Evolutionary conservation across 1,140 invertebrate genomes (phyloP).

Genomic region (Zaprionus kolodkinae): DNA sequence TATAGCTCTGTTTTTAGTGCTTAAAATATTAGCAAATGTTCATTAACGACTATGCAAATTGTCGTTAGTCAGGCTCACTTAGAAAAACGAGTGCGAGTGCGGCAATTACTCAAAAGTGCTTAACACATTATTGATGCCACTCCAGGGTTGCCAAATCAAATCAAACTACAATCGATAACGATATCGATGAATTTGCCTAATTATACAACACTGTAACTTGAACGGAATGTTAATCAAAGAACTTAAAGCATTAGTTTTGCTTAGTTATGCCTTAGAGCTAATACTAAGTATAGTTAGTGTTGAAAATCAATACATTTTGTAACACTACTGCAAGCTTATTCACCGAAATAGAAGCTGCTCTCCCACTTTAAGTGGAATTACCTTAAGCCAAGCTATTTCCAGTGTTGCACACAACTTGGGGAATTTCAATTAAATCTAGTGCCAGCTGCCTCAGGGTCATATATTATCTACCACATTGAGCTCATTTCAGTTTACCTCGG

Average conservation of each 20-base stretch:
- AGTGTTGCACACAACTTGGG: not conserved
- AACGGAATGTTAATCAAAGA: too few species aligned
- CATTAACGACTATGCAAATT: conserved; percentile 81
- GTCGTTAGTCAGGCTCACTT: conserved; percentile 61
- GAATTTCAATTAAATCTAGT: not conserved
- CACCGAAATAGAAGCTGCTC: not conserved
- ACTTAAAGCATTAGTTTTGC: too few species aligned
- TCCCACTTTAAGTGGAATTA: not conserved
- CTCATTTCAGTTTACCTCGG: conserved; percentile 12
- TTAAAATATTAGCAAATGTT: conserved; percentile 83
- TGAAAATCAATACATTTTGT: too few species aligned
- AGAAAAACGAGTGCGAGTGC: conserved; percentile 31
- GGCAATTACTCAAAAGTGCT: conserved; percentile 76
- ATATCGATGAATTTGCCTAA: too few species aligned
- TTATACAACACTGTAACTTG: too few species aligned
- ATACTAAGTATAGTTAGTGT: too few species aligned
- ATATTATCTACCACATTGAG: not conserved
- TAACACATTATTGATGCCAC: conserved; percentile 68
- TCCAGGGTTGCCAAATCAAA: too few species aligned
- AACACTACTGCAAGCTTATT: not conserved
- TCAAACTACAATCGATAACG: too few species aligned
- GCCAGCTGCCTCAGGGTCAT: conserved; percentile 24
- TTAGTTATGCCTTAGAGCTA: too few species aligned
- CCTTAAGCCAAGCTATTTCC: conserved; percentile 3
- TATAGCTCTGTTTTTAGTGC: conserved; percentile 75